Evolutionary conservation across 92 coral and sea anemone genomes (phyloP), one percentile per base, ranked within the genome.

Genomic region (Meandrina meandrites): DNA sequence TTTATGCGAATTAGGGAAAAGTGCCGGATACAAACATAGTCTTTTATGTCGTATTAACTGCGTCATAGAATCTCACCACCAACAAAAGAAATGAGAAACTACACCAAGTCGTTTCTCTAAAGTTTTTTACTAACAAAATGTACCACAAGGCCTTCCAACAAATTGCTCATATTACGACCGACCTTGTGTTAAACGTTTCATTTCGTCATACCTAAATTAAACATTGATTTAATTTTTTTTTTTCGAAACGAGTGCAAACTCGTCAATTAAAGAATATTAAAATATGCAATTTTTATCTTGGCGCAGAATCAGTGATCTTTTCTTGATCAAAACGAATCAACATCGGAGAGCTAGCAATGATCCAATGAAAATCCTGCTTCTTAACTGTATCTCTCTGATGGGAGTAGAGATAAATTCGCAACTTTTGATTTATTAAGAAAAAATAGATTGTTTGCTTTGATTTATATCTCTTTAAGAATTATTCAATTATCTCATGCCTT

Each of bases 401-500:
- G 1, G 4, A 24, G 42, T 3, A 8, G 36, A 73, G 87, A 85
- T 85, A 76, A 17, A 18, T 31, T 85, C 11, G 74, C 76, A 50
- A 31, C 62, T 35, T 77, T 85, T 66, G 64, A 76, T 78, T 60
- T 78, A 75, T 76, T 58, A 21, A 18, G 45, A 21, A 62, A 85
- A 86, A 84, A 84, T 64, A 35, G 82, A 69, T 86, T 92, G 94
- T 91, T 95, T 95, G 70, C 88, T 79, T 91, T 79, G 86, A 88
- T 86, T 89, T 85, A 81, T 75, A 93, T 88, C 73, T 88, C 88
- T 71, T 79, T 68, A 67, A 67, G 71, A 76, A 79, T 94, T 93
- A 94, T 93, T 94, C 92, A 94, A 94, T 94, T 94, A 95, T 70
- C 79, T 80, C 66, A 21, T 36, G 83, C 79, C 66, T 81, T 83